phyloP scores from a whole-genome alignment of 2,888 invertebrate genomes.

The Osmoderma eremita region DNA sequence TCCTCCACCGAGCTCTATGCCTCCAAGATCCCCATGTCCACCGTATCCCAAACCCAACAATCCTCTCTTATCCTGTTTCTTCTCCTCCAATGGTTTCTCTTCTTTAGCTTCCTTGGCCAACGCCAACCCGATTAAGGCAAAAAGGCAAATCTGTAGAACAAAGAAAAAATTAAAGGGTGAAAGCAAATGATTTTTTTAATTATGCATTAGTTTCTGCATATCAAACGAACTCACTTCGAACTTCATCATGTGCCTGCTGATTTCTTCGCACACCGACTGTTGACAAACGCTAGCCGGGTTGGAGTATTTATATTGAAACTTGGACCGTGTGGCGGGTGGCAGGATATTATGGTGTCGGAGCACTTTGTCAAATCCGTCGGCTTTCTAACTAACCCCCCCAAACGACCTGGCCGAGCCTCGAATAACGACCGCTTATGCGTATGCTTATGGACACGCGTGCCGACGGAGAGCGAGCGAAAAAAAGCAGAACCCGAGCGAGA shows the following conservation, averaged over 20 bases:
- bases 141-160: slow-evolving; percentile 41
- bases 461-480: too few species aligned
- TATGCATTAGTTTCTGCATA: not conserved
- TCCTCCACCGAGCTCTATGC: slow-evolving; percentile 38
- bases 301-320: slow-evolving; percentile 41
- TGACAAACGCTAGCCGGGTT: slow-evolving; percentile 30
- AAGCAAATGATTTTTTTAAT: not conserved
- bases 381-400: slow-evolving; percentile 43
- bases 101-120: slow-evolving; percentile 40
- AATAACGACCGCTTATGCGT: slow-evolving; percentile 5
- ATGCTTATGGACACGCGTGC: not conserved
- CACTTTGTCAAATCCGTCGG: slow-evolving; percentile 40
- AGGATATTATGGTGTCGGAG: slow-evolving; percentile 30
- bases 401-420: not conserved
- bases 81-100: slow-evolving; percentile 45
- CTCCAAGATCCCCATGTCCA: slow-evolving; percentile 45
- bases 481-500: slow-evolving; percentile 7
- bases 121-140: slow-evolving; percentile 41
- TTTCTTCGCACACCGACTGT: slow-evolving; percentile 40
- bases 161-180: slow-evolving; percentile 19
- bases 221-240: slow-evolving; percentile 36
- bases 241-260: slow-evolving; percentile 39
- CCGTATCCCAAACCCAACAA: slow-evolving; percentile 55
- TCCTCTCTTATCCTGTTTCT: slow-evolving; percentile 58
- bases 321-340: slow-evolving; percentile 36